Base-by-base conservation (phyloP, 1,140 invertebrate genomes). In the Lordiphosa clarofinis region DNA sequence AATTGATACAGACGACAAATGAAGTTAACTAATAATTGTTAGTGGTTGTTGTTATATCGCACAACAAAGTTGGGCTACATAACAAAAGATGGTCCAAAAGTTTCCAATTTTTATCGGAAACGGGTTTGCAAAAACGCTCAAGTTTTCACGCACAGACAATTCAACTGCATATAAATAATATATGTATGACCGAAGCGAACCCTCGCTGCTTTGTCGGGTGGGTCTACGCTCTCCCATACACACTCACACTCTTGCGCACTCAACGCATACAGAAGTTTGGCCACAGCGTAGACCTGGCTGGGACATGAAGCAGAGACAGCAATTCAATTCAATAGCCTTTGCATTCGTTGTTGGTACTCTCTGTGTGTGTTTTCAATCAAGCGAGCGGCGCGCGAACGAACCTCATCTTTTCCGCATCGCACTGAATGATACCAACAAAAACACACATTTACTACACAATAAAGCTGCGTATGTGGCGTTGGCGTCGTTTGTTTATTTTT, bases 341-440 rank as follows among this genome's bases (percentile, higher is more conserved):
- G 75, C 86, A 88, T 88, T 88, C 86, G 86, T 88, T 88, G 86
- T 88, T 88, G 86, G 86, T 88, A 79, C 79, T 81, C 75, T 79
- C 74, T 87, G 86, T 87, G 81, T 87, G 86, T 84, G 84, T 87
- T 86, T 88, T 81, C 73, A 87, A 87, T 87, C 73, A 86, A 84
- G 79, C 75, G 70, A 87, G 74, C 86, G 71, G 76, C 86, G 86
- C 76, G 81, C 76, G 72, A 78, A 78, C 73, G 63, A 82, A 72
- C 71, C 74, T 81, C 73, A 73, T 78, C 73, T 84, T 84, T 84
- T 84, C 78, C 78, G 78, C 78, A 84, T 84, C 43, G 43, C 24
- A 31, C 31, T 46, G 43, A 31, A 28, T 81, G 72, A 79, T 78
- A 86, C 59, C 81, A 87, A 87, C 72, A 87, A 84, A 68, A 68